These are phyloP conservation scores for Pygoscelis antarcticus DNA, from an alignment of 2,113 vertebrate genomes.

Conservation along the genomic window DNA sequence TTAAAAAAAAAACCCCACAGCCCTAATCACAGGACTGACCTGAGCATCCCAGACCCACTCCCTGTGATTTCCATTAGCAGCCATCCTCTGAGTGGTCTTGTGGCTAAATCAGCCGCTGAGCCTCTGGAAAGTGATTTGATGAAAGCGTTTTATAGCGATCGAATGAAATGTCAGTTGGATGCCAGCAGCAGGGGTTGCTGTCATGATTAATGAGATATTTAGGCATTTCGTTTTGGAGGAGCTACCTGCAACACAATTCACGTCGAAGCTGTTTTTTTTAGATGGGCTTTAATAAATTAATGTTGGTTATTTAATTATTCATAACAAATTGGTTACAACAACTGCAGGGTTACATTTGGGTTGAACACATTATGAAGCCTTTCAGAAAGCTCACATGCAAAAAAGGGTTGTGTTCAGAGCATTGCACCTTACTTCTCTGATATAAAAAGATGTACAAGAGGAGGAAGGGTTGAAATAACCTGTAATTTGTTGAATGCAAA, in stretches of 20 bases:
- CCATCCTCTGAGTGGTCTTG: not conserved
- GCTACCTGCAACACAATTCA: constrained; percentile 47
- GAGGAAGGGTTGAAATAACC: not conserved
- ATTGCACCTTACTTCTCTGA: not conserved
- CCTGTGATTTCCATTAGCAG: constrained; percentile 10
- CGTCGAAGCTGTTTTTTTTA: not conserved
- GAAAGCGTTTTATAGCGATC: constrained; percentile 26
- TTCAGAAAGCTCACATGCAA: not conserved
- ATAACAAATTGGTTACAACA: constrained; percentile 9
- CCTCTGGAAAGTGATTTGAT: constrained; percentile 28
- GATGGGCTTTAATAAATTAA: constrained; percentile 51
- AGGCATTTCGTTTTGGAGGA: constrained; percentile 28
- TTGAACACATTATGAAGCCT: not conserved
- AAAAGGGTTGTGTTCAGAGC: not conserved
- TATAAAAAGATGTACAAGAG: not conserved
- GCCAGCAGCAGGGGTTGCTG: constrained; percentile 29
- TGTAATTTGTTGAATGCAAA: not conserved
- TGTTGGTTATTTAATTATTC: constrained; percentile 53
- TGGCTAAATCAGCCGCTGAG: not conserved
- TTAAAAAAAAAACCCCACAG: not conserved
- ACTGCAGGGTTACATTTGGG: not conserved
- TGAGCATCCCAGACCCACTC: not conserved
- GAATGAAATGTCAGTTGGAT: constrained; percentile 6
- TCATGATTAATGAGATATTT: constrained; percentile 50
- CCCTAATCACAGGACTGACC: not conserved